Evolutionary conservation across 2,888 invertebrate species (phyloP), one percentile per base, ranked within the genome.

Genomic region (Chouioia cunea): DNA sequence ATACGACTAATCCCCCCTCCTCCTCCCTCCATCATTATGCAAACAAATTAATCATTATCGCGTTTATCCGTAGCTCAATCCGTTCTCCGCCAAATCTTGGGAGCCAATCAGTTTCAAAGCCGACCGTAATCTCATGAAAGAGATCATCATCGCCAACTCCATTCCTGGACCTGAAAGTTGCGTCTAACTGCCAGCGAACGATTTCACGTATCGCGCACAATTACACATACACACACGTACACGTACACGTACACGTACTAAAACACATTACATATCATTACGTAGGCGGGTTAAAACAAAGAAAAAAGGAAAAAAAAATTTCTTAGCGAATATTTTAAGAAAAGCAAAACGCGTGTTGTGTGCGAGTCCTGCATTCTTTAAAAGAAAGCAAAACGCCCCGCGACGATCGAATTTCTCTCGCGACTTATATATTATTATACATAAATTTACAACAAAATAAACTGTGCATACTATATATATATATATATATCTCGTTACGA

Each of bases 121-220:
- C 44, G 85, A 85, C 75, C 83, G 85, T 66, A 85, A 83, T 72
- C 77, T 85, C 68, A 85, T 85, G 85, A 85, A 85, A 65, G 85
- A 85, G 77, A 85, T 85, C 81, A 93, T 94, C 70, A 90, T 95
- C 79, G 93, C 94, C 63, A 94, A 94, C 84, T 92, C 93, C 77
- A 90, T 95, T 85, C 95, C 95, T 43, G 95, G 95, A 73, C 95
- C 94, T 52, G 95, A 95, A 86, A 95, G 94, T 88, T 95, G 95
- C 87, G 95, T 95, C 83, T 95, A 91, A 90, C 73, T 72, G 74
- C 71, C 60, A 69, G 65, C 70, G 43, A 48, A 56, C 18, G 18
- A 20, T 16, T 14, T 48, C 56, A 10, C 36, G 16, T 36, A 23
- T 36, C 44, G 44, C 58, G 22, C 46, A 20, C n/a, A 46, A 14